Evolutionary conservation across 2,113 vertebrate genomes (phyloP).

Genomic region (Sorex araneus): DNA sequence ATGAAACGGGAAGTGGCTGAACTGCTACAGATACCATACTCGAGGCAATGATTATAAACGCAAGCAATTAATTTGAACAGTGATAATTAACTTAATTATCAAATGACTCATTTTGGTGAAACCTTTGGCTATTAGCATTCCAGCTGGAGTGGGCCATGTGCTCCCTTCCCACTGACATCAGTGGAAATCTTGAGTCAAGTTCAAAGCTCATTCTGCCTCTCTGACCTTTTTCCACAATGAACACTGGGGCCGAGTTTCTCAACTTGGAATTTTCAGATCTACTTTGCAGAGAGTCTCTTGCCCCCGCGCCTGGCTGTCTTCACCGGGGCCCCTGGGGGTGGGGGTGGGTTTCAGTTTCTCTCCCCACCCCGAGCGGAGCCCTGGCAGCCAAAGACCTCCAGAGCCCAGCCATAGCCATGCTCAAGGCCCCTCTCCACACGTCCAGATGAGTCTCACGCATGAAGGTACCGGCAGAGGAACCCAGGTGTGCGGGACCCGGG

Average conservation of each 20-base stretch:
- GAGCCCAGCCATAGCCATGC: no score
- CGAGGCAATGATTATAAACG: conserved; percentile 51
- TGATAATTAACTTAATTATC: conserved; percentile 62
- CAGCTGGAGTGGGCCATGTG: conserved; percentile 56
- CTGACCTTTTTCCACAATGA: conserved; percentile 78
- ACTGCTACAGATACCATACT: conserved; percentile 31
- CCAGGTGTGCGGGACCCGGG: no score
- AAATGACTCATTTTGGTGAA: conserved; percentile 68
- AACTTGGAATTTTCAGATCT: conserved; percentile 57
- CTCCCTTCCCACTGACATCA: conserved; percentile 73
- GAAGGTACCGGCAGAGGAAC: no score
- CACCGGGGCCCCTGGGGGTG: no score
- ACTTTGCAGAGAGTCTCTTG: no score
- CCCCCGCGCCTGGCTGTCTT: no score
- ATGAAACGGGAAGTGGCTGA: background rate
- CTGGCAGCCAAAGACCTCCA: no score
- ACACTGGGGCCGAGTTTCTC: conserved; percentile 34
- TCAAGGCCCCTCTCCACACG: no score
- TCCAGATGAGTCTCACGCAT: no score
- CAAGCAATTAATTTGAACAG: conserved; percentile 60
- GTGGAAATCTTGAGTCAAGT: conserved; percentile 74
- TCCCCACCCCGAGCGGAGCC: no score
- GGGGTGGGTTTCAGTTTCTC: no score
- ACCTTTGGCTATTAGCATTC: conserved; percentile 18
- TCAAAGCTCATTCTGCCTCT: conserved; percentile 64